phyloP scores from a whole-genome alignment of 2,888 invertebrate genomes.

The Polymixis lichenea region DNA sequence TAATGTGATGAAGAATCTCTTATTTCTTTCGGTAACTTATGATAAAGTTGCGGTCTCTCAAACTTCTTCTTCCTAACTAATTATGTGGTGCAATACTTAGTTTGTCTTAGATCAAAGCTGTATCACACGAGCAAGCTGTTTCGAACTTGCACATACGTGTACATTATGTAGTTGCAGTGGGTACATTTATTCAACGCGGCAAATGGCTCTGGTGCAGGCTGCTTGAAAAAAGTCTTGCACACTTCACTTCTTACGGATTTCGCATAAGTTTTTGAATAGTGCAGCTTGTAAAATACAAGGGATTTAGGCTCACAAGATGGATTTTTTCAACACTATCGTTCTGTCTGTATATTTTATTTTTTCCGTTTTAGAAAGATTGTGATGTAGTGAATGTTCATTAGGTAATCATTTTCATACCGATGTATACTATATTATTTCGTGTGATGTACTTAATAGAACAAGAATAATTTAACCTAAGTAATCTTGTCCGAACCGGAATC shows the following conservation, averaged over 20 bases:
- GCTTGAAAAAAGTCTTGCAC: slow-evolving; percentile 46
- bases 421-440: background rate
- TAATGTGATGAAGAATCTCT: too few relatives aligned
- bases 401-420: background rate
- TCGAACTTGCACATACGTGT: slow-evolving; percentile 7
- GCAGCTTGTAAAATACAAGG: slow-evolving; percentile 41
- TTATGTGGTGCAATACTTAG: background rate
- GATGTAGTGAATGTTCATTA: background rate
- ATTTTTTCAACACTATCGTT: background rate
- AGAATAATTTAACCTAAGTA: background rate
- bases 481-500: background rate
- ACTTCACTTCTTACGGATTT: slow-evolving; percentile 46
- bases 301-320: background rate
- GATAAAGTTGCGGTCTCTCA: too few relatives aligned
- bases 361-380: too few relatives aligned
- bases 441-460: background rate
- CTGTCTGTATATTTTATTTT: background rate
- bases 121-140: slow-evolving; percentile 12
- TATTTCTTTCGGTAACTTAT: too few relatives aligned
- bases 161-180: slow-evolving; percentile 18
- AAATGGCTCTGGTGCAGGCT: slow-evolving; percentile 29
- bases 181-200: slow-evolving; percentile 53
- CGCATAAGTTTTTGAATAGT: slow-evolving; percentile 40
- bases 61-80: too few relatives aligned
- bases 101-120: slow-evolving; percentile 22